Percentiles rank a stretch among this genome's conserved stretches.
Evolutionary conservation across 2,888 invertebrate genomes (phyloP).

Genomic region (Drosophila sordidula): DNA sequence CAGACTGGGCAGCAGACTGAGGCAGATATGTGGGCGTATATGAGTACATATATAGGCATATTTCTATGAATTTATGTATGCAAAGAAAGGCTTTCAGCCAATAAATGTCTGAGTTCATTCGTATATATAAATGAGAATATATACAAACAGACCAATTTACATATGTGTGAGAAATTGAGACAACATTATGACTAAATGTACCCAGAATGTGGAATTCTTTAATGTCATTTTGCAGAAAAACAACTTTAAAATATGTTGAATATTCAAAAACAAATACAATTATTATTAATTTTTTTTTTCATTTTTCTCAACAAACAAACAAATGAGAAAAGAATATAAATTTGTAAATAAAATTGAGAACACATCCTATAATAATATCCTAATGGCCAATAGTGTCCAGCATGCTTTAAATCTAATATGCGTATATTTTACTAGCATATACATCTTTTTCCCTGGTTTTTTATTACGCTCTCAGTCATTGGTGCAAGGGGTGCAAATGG

Average conservation of each 20-base stretch:
- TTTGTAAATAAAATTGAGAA: too few species aligned
- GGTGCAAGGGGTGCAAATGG: slow-evolving; percentile 50
- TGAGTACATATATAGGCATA: slow-evolving; percentile 5
- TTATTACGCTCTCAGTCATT: slow-evolving; percentile 16
- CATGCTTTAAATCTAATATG: neutral
- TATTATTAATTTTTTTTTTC: too few species aligned
- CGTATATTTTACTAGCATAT: slow-evolving; percentile 2
- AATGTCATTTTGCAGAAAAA: too few species aligned
- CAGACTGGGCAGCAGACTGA: neutral
- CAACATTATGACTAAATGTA: neutral
- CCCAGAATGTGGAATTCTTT: too few species aligned
- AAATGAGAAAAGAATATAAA: too few species aligned
- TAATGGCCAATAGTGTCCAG: too few species aligned
- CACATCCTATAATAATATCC: too few species aligned
- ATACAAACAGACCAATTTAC: neutral
- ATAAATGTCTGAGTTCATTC: slow-evolving; percentile 4
- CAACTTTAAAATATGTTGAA: too few species aligned
- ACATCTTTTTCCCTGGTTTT: slow-evolving; percentile 12
- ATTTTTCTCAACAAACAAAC: too few species aligned
- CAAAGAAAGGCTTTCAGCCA: slow-evolving; percentile 12
- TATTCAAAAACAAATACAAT: too few species aligned
- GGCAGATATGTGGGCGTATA: neutral
- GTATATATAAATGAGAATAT: neutral
- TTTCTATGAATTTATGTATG: slow-evolving; percentile 13
- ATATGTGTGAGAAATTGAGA: neutral